Evolutionary conservation across 2,888 invertebrate species (phyloP).

Genomic region (Sinohyriopsis cumingii): DNA sequence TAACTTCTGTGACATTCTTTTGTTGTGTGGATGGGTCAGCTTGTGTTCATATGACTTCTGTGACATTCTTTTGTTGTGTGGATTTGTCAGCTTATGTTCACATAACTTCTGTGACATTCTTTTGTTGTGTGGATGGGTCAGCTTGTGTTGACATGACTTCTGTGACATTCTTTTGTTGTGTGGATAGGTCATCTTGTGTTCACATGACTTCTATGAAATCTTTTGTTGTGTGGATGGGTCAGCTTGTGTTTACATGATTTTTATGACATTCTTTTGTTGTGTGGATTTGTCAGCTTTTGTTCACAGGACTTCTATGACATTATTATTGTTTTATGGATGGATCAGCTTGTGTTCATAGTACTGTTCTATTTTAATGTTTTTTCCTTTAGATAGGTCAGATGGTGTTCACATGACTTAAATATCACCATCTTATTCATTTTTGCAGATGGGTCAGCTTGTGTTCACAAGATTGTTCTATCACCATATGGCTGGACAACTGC

Average conservation of each 20-base stretch:
- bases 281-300: too few species aligned
- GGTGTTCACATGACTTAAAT: neutral
- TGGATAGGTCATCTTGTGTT: too few species aligned
- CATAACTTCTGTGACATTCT: constrained; percentile 23
- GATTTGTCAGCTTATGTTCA: too few species aligned
- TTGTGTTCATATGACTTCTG: constrained; percentile 56
- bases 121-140: constrained; percentile 63
- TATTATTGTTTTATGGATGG: constrained; percentile 55
- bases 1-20: constrained; percentile 24
- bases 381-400: neutral
- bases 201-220: constrained; percentile 13
- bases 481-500: constrained; percentile 70
- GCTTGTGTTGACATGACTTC: constrained; percentile 53
- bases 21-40: constrained; percentile 63
- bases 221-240: constrained; percentile 60
- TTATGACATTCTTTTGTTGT: too few species aligned
- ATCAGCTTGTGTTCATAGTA: constrained; percentile 67
- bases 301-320: constrained; percentile 24
- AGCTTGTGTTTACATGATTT: too few species aligned
- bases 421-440: constrained; percentile 9
- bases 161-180: too few species aligned
- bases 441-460: constrained; percentile 69
- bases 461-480: constrained; percentile 70
- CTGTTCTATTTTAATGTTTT: constrained; percentile 56
- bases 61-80: too few species aligned